A percentile compares a stretch with the other conserved stretches of the same genome.
Conservation (phyloP, 2,797 vertebrate species). For the Cynopterus sphinx region DNA sequence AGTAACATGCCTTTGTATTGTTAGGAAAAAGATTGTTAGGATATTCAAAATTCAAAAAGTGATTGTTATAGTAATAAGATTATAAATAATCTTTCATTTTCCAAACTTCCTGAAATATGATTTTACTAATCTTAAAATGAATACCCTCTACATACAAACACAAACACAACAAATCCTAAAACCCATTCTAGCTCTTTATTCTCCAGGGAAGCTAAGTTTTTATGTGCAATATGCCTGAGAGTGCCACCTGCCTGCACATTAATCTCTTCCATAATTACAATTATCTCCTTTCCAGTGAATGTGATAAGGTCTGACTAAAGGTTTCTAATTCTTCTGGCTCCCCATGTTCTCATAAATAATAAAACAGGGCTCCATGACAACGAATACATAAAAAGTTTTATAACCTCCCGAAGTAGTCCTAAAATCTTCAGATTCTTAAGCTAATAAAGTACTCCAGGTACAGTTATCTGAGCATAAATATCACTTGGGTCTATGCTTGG, state of each 20-base stretch:
- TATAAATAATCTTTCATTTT: not conserved
- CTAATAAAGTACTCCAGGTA: not conserved
- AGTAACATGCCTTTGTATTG: not conserved
- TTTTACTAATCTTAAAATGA: not conserved
- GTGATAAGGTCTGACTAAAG: conserved; percentile 54
- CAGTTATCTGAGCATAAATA: not conserved
- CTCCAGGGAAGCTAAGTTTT: not conserved
- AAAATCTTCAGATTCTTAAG: not conserved
- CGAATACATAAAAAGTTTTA: conserved; percentile 8
- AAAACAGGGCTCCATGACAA: conserved; percentile 58
- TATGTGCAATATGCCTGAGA: not conserved
- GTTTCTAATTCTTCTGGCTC: conserved; percentile 48
- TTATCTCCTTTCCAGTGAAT: conserved; percentile 31
- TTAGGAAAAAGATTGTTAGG: not conserved
- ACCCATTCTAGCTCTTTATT: not conserved
- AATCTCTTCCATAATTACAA: conserved; percentile 35
- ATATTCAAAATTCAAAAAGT: conserved; percentile 2
- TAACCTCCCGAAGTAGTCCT: not conserved
- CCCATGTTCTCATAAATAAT: conserved; percentile 65
- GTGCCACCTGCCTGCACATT: not conserved
- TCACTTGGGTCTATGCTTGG: not conserved
- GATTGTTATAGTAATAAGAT: not conserved
- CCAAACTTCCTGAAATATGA: not conserved
- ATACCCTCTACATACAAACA: not conserved
- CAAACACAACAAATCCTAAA: not conserved